Evolutionary conservation across 1,140 invertebrate genomes (phyloP).

Genomic region (Cydia strobilella): DNA sequence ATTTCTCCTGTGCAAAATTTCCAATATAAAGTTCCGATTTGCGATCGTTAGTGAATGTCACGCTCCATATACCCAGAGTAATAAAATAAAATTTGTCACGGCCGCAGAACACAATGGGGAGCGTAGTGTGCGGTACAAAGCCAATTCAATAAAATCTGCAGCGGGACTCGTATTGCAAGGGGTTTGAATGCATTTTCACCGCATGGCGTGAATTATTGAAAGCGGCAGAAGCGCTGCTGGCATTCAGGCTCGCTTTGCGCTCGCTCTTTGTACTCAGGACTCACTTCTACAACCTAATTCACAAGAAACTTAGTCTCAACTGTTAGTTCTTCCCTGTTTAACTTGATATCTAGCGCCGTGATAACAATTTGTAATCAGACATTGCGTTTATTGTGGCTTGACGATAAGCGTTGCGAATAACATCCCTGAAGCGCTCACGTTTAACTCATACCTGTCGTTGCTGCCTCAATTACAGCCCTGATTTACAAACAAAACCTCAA

Average conservation of each 20-base stretch:
- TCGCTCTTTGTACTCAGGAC: slow-evolving; percentile 20
- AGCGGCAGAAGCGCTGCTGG: slow-evolving; percentile 25
- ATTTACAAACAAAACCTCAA: slow-evolving; percentile 26
- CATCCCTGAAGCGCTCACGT: neutral
- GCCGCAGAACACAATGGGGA: slow-evolving; percentile 57
- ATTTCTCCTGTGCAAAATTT: neutral
- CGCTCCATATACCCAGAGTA: slow-evolving; percentile 42
- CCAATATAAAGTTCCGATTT: slow-evolving; percentile 4
- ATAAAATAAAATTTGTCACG: slow-evolving; percentile 68
- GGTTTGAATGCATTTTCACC: slow-evolving; percentile 69
- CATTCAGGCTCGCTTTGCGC: slow-evolving; percentile 20
- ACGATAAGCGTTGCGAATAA: neutral
- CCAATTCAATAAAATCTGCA: slow-evolving; percentile 70
- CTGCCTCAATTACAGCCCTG: slow-evolving; percentile 24
- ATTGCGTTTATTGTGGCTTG: neutral
- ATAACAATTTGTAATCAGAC: neutral
- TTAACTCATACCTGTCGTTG: neutral
- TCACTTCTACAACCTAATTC: neutral
- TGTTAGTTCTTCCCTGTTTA: neutral
- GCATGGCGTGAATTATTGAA: slow-evolving; percentile 48
- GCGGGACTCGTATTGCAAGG: slow-evolving; percentile 60
- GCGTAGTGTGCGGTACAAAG: slow-evolving; percentile 57
- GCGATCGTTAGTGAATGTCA: slow-evolving; percentile 41
- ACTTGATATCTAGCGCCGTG: neutral
- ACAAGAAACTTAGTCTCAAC: neutral